These are phyloP conservation scores for Pachypeltis micranthus DNA, from an alignment of 1,140 invertebrate species.

Conservation along the genomic window DNA sequence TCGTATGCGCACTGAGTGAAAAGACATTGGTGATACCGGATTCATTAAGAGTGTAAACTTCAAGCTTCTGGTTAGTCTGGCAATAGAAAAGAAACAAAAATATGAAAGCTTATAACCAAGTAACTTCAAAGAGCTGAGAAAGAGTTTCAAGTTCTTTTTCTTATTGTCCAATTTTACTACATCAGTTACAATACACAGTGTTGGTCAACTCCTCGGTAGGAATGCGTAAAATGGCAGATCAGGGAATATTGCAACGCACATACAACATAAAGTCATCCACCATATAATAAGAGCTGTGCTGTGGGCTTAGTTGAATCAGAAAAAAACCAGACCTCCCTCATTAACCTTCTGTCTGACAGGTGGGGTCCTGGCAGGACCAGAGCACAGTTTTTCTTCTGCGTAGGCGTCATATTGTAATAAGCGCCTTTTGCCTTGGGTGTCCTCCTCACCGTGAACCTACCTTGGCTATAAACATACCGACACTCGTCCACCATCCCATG, in stretches of 20 bases:
- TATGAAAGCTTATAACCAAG: not conserved
- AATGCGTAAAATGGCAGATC: not conserved
- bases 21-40: constrained; percentile 53
- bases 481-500: no score
- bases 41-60: constrained; percentile 63
- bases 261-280: constrained; percentile 16
- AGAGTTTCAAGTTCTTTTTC: not conserved
- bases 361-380: no score
- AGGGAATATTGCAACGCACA: not conserved
- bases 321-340: no score
- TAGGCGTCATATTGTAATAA: no score
- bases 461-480: no score
- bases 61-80: constrained; percentile 71
- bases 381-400: no score
- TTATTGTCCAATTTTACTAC: not conserved
- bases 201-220: not conserved
- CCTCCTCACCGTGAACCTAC: no score
- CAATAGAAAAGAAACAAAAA: constrained; percentile 26
- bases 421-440: no score
- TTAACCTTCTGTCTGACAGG: no score
- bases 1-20: constrained; percentile 70
- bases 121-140: constrained; percentile 6
- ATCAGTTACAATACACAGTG: not conserved
- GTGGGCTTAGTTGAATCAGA: no score
- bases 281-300: no score